Percentiles rank a stretch among this genome's conserved stretches.
Conservation (phyloP, 1,140 invertebrate genomes). For the Drosophila quadrilineata region DNA sequence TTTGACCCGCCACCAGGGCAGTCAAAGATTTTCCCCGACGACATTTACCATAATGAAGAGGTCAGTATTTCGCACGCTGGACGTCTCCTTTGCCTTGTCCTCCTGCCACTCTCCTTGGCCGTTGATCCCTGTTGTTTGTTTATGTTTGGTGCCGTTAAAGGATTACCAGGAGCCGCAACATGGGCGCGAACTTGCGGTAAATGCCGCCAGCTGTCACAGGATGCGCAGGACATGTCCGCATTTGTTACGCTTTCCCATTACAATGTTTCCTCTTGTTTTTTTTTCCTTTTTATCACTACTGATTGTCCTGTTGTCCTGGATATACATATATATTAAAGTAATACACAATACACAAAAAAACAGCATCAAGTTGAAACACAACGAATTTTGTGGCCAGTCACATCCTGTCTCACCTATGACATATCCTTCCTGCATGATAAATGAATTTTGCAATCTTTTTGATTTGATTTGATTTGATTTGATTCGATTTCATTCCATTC, state of each 20-base stretch:
- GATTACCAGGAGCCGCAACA: conserved; percentile 62
- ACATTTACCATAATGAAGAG: conserved; percentile 61
- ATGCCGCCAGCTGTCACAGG: not conserved
- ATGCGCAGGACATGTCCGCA: conserved; percentile 24
- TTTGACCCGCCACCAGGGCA: too few relatives aligned
- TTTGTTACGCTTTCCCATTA: conserved; percentile 33
- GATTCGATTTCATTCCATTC: not conserved
- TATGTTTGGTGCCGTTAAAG: conserved; percentile 53
- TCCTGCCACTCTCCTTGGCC: not conserved
- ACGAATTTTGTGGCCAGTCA: conserved; percentile 55
- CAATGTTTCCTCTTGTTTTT: conserved; percentile 3
- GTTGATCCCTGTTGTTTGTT: conserved; percentile 53
- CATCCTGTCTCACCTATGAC: conserved; percentile 60
- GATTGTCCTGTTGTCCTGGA: conserved; percentile 4
- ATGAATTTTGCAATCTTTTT: too few relatives aligned
- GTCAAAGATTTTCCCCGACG: too few relatives aligned
- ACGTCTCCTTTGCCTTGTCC: too few relatives aligned
- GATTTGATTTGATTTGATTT: too few relatives aligned
- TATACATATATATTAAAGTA: too few relatives aligned
- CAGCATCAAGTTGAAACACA: too few relatives aligned
- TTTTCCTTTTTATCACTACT: conserved; percentile 9
- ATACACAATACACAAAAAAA: too few relatives aligned
- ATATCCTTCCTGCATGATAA: conserved; percentile 54
- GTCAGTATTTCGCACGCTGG: conserved; percentile 52
- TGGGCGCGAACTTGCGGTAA: conserved; percentile 73